Evolutionary conservation across 2,888 invertebrate genomes (phyloP), one percentile per base, ranked within the genome.

Genomic region (Microctonus hyperodae): DNA sequence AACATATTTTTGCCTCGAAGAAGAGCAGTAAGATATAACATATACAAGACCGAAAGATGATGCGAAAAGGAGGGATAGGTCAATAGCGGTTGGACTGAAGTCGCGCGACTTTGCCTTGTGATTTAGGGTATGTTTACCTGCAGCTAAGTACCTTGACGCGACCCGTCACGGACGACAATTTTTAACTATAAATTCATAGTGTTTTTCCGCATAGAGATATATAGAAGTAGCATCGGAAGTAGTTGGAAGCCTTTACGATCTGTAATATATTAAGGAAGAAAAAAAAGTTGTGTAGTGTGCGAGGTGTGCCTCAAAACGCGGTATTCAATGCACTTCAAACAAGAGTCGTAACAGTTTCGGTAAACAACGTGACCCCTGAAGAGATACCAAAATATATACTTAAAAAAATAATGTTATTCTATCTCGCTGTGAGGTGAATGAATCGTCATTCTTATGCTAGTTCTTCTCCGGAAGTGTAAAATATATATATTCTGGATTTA

Each of bases 71-170:
- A 35, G 40, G 44, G 13, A 20, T 62, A 33, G 66, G 37, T 20
- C 51, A 40, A 50, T 53, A 56, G 37, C 37, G 37, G 48, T 57
- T 53, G 65, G 56, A 48, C 62, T 37, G 61, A 62, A 55, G 28
- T 40, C 56, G 44, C 44, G 44, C 16, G 44, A 61, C 70, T 62
- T 65, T 72, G 55, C 57, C 55, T 60, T 64, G 50, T 76, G 79
- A 78, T 79, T 78, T 79, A 78, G 75, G 76, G 75, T 77, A 75
- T 77, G 76, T 77, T 78, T 79, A 79, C 79, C 78, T 78, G 79
- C 71, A 76, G 68, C 73, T 78, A 75, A 77, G 75, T 76, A 80
- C 75, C 76, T 74, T 76, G 77, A 78, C 78, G 73, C 72, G 74
- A 72, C 72, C 72, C 72, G 73, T 72, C 75, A 74, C 75, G 73